These are phyloP conservation scores for Volucella inflata DNA, from an alignment of 2,888 invertebrate genomes.

Conservation along the genomic window DNA sequence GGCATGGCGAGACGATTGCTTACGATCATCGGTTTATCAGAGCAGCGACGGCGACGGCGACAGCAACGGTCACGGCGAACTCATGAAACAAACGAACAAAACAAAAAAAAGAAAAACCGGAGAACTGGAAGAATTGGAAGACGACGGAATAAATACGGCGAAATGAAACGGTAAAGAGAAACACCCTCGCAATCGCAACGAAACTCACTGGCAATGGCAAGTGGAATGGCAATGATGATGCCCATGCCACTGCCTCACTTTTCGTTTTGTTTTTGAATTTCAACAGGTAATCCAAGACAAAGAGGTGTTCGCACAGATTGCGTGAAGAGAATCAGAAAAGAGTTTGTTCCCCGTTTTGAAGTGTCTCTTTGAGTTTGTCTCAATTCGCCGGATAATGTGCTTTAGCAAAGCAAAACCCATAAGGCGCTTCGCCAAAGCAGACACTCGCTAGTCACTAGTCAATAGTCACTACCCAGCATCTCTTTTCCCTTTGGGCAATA, in stretches of 20 bases:
- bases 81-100: slow-evolving; percentile 63
- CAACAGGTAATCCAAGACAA: slow-evolving; percentile 48
- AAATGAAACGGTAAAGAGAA: slow-evolving; percentile 69
- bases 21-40: slow-evolving; percentile 55
- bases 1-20: slow-evolving; percentile 21
- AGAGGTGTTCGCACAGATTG: not conserved
- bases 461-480: not conserved
- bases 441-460: too few relatives aligned
- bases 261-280: slow-evolving; percentile 20
- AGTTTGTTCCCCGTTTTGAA: not conserved
- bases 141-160: slow-evolving; percentile 42
- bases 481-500: slow-evolving; percentile 41
- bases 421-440: slow-evolving; percentile 34
- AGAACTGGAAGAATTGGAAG: slow-evolving; percentile 36
- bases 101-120: slow-evolving; percentile 66
- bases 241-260: not conserved
- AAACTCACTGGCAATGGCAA: not conserved
- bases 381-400: slow-evolving; percentile 39
- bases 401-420: slow-evolving; percentile 33
- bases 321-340: slow-evolving; percentile 13
- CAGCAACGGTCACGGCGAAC: slow-evolving; percentile 28
- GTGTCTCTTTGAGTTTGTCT: slow-evolving; percentile 15
- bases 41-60: not conserved
- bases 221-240: not conserved
- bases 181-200: slow-evolving; percentile 58